Conservation (phyloP, 2,797 vertebrate genomes). For the Eutrigla gurnardus region DNA sequence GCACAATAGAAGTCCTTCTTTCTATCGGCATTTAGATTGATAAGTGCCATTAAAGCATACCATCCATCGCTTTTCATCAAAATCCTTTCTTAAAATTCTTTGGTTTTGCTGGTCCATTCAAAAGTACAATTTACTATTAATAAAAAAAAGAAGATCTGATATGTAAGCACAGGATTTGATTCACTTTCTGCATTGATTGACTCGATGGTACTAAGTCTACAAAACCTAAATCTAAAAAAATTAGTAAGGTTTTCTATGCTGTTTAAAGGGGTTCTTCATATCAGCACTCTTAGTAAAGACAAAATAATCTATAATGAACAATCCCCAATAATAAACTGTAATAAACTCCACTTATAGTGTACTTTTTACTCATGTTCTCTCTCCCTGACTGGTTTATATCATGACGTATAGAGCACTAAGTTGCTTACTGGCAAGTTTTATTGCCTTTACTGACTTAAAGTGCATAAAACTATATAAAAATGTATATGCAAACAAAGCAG, state of each 20-base stretch:
- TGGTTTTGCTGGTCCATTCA: neutral
- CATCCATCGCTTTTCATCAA: neutral
- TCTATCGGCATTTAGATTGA: neutral
- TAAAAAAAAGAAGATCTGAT: neutral
- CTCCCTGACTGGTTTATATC: neutral
- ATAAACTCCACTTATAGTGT: neutral
- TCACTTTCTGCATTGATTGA: neutral
- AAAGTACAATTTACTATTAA: neutral
- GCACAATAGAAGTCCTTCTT: slow-evolving; percentile 1
- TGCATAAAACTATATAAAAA: slow-evolving; percentile 7
- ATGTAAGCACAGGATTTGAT: neutral
- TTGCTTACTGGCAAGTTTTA: neutral
- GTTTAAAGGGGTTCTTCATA: neutral
- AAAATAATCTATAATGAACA: neutral
- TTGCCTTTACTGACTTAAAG: slow-evolving; percentile 5
- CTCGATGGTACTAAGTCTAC: neutral
- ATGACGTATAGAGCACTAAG: neutral
- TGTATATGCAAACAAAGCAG: slow-evolving; percentile 26
- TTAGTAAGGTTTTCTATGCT: neutral
- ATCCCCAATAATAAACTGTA: neutral
- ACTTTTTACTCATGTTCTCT: neutral
- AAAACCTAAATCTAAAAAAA: neutral
- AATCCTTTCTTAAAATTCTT: neutral
- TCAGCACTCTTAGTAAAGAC: neutral
- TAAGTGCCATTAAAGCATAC: neutral